phyloP scores from a whole-genome alignment of 2,113 vertebrate species.

The Centropristis striata region DNA sequence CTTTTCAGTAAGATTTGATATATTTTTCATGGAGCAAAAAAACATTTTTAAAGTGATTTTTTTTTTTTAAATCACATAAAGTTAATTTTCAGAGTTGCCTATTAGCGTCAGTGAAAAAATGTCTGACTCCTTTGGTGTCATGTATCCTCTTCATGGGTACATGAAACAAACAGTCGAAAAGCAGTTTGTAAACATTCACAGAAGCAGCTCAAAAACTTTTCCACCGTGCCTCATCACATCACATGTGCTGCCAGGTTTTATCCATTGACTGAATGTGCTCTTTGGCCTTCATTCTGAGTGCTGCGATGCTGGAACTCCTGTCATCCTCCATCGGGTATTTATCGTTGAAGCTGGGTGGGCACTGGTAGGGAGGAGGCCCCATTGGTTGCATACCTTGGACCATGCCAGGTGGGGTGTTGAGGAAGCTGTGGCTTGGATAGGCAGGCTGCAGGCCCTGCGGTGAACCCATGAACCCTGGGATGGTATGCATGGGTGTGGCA shows the following conservation, averaged over 20 bases:
- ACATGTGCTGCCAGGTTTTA: slow-evolving; percentile 95
- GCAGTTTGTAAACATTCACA: slow-evolving; percentile 71
- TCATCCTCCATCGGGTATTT: slow-evolving; percentile 92
- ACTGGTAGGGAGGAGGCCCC: slow-evolving; percentile 89
- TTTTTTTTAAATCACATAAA: slow-evolving; percentile 1
- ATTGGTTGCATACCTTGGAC: slow-evolving; percentile 90
- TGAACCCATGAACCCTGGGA: slow-evolving; percentile 91
- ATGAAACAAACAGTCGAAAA: slow-evolving; percentile 41
- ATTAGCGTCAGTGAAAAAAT: slow-evolving; percentile 1
- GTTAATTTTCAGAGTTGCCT: slow-evolving; percentile 26
- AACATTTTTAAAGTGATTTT: slow-evolving; percentile 1
- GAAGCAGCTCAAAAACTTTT: slow-evolving; percentile 35
- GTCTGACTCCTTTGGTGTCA: slow-evolving; percentile 47
- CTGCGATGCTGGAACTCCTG: slow-evolving; percentile 92
- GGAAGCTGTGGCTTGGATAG: slow-evolving; percentile 87
- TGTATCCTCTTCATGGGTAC: slow-evolving; percentile 7
- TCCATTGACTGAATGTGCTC: slow-evolving; percentile 95
- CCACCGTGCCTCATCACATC: slow-evolving; percentile 62
- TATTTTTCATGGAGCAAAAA: neutral
- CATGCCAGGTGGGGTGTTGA: slow-evolving; percentile 86
- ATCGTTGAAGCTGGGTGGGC: slow-evolving; percentile 88
- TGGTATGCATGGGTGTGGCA: slow-evolving; percentile 88
- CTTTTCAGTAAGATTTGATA: neutral
- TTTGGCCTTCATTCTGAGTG: slow-evolving; percentile 94
- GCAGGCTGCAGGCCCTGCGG: slow-evolving; percentile 89